Conservation (phyloP, 2,113 vertebrate species). For the Microtus oregoni region DNA sequence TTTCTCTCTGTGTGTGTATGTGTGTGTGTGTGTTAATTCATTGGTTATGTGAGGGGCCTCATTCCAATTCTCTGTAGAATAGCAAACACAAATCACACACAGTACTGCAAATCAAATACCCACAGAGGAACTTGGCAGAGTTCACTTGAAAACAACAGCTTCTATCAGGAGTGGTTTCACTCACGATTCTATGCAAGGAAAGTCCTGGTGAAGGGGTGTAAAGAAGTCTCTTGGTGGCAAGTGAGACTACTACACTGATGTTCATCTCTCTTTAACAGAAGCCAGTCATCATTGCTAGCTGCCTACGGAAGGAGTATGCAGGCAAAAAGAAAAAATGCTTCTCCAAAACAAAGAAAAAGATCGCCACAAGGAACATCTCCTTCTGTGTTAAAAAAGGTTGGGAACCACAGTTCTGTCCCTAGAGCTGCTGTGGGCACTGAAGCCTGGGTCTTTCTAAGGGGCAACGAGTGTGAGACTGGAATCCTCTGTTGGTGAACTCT, state of each 20-base stretch:
- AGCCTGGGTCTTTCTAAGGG: neutral
- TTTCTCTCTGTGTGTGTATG: neutral
- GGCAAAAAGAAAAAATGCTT: constrained; percentile 85
- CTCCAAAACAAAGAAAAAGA: constrained; percentile 87
- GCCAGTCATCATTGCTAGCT: constrained; percentile 87
- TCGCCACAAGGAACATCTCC: constrained; percentile 92
- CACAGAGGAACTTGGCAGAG: neutral
- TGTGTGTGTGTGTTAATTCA: neutral
- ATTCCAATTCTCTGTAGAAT: neutral
- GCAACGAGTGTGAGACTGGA: no score
- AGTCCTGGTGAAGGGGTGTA: no score
- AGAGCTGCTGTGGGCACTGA: neutral
- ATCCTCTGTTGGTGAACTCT: fast-evolving
- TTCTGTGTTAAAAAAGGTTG: constrained; percentile 95
- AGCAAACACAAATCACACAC: neutral
- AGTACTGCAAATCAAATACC: neutral
- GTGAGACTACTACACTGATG: neutral
- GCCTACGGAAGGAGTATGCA: constrained; percentile 91
- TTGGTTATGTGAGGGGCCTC: neutral
- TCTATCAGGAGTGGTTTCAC: neutral
- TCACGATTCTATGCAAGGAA: neutral
- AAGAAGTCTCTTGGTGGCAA: neutral
- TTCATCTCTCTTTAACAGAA: constrained; percentile 85
- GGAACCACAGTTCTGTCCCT: constrained; percentile 11
- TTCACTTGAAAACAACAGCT: neutral